Conservation (phyloP, 2,113 vertebrate species). For the Trinectes maculatus region DNA sequence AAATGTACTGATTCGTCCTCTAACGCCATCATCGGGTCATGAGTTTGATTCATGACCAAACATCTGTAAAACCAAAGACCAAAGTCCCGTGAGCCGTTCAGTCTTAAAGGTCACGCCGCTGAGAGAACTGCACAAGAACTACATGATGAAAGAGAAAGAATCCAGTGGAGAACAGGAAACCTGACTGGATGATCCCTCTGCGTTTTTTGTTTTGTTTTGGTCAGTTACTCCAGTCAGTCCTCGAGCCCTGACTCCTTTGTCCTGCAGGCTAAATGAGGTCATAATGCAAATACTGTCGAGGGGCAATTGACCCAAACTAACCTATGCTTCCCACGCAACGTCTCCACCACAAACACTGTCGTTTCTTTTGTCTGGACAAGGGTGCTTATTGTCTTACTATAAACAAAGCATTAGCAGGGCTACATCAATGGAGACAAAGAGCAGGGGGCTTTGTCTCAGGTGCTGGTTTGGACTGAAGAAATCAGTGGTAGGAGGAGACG, state of each 20-base stretch:
- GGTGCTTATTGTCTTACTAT: conserved; percentile 54
- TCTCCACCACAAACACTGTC: conserved; percentile 56
- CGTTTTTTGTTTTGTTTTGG: conserved; percentile 4
- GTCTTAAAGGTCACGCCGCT: conserved; percentile 1
- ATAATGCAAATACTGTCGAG: conserved; percentile 22
- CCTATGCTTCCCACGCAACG: conserved; percentile 50
- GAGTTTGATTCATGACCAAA: not conserved
- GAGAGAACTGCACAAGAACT: not conserved
- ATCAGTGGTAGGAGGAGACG: conserved; percentile 33
- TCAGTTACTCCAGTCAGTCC: not conserved
- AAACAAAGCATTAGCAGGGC: conserved; percentile 52
- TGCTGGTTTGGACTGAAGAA: conserved; percentile 15
- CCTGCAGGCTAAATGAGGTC: conserved; percentile 20
- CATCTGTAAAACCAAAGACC: no score
- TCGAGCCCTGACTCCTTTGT: conserved; percentile 20
- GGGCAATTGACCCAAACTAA: conserved; percentile 56
- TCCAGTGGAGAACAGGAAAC: not conserved
- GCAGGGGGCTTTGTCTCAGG: conserved; percentile 35
- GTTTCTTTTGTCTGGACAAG: conserved; percentile 55
- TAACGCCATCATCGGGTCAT: no score
- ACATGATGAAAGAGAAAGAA: no score
- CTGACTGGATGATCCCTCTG: conserved; percentile 3
- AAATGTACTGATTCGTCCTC: no score
- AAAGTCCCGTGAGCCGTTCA: no score
- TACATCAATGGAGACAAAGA: conserved; percentile 24